Conservation (phyloP, 2,888 invertebrate genomes). For the Phortica magna region DNA sequence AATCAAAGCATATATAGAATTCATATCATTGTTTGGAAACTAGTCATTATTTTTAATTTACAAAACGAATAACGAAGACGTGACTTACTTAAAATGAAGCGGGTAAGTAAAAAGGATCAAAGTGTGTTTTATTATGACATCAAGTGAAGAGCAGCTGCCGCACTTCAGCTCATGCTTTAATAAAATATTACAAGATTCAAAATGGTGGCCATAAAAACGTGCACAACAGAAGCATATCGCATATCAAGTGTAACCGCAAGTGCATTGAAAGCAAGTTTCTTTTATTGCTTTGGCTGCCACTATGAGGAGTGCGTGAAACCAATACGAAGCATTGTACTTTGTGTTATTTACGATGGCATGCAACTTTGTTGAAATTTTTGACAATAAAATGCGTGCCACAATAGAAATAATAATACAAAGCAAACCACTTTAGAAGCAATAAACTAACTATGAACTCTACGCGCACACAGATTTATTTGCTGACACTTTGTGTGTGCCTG, state of each 20-base stretch:
- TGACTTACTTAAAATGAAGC: constrained; percentile 21
- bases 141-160: constrained; percentile 28
- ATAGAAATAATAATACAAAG: not conserved
- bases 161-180: constrained; percentile 8
- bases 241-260: not conserved
- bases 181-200: not conserved
- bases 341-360: not conserved
- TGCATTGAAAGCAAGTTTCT: not conserved
- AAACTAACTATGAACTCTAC: not conserved
- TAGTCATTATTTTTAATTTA: constrained; percentile 17
- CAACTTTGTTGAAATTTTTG: not conserved
- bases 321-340: not conserved
- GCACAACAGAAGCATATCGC: not conserved
- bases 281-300: constrained; percentile 14
- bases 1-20: not conserved
- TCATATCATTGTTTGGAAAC: not conserved
- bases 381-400: not conserved
- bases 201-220: not conserved
- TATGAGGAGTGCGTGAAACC: constrained; percentile 22
- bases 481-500: constrained; percentile 64
- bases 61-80: not conserved
- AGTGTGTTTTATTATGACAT: not conserved
- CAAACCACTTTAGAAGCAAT: not conserved
- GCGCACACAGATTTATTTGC: constrained; percentile 57
- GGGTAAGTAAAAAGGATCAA: constrained; percentile 8